These are phyloP conservation scores for Plodia interpunctella DNA, from an alignment of 1,140 invertebrate genomes.

Conservation along the genomic window DNA sequence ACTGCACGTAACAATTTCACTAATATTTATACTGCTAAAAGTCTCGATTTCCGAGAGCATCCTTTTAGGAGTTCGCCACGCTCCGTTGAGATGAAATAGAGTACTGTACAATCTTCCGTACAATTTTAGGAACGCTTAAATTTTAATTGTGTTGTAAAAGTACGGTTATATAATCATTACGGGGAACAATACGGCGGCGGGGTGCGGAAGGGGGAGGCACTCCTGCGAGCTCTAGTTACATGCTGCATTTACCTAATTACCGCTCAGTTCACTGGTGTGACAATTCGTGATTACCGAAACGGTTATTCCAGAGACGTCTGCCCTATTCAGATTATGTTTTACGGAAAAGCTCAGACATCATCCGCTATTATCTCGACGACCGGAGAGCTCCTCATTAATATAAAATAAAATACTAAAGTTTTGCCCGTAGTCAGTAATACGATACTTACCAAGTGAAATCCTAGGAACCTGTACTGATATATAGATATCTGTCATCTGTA, in stretches of 20 bases:
- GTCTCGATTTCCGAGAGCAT: conserved; percentile 39
- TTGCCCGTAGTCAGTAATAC: conserved; percentile 21
- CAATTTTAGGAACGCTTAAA: conserved; percentile 74
- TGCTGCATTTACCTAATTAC: conserved; percentile 74
- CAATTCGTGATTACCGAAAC: conserved; percentile 63
- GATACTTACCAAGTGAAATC: conserved; percentile 23
- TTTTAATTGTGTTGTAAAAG: conserved; percentile 76
- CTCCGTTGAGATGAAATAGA: conserved; percentile 58
- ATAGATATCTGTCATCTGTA: conserved; percentile 21
- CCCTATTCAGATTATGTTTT: conserved; percentile 38
- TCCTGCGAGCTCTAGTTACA: conserved; percentile 51
- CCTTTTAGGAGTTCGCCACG: conserved; percentile 44
- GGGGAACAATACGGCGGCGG: conserved; percentile 55
- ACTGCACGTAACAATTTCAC: conserved; percentile 20
- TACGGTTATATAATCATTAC: conserved; percentile 74
- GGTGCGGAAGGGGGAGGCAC: conserved; percentile 32
- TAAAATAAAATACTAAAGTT: conserved; percentile 30
- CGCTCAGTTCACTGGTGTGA: conserved; percentile 62
- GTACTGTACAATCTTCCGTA: conserved; percentile 54
- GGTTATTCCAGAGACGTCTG: conserved; percentile 52
- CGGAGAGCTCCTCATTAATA: conserved; percentile 24
- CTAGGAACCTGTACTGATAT: conserved; percentile 16
- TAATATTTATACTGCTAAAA: conserved; percentile 9
- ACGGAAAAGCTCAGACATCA: conserved; percentile 29
- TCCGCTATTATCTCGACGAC: conserved; percentile 21